phyloP scores from a whole-genome alignment of 2,113 vertebrate species.

The Falcunculus frontatus region DNA sequence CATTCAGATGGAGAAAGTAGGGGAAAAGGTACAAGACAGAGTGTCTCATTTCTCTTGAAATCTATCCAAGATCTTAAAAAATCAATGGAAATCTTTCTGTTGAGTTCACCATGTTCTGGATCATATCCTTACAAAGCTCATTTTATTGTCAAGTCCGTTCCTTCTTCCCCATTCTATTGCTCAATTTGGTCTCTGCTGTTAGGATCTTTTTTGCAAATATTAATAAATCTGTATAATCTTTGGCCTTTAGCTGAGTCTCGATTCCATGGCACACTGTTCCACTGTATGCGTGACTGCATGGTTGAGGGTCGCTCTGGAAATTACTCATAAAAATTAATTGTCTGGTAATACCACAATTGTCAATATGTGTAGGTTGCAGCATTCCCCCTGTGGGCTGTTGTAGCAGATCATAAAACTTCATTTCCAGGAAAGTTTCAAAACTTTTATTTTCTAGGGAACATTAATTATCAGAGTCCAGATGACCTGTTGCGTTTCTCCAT shows the following conservation, averaged over 20 bases:
- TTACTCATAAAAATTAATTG: conserved; percentile 64
- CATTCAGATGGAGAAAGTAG: neutral
- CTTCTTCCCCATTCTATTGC: neutral
- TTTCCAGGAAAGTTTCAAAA: conserved; percentile 72
- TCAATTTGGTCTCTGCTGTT: conserved; percentile 35
- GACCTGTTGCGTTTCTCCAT: conserved; percentile 24
- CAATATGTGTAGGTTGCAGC: conserved; percentile 57
- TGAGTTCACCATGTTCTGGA: neutral
- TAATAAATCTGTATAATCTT: conserved; percentile 43
- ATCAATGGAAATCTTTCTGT: neutral
- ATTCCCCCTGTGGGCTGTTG: conserved; percentile 47
- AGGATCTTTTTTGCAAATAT: conserved; percentile 12
- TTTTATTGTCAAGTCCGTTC: neutral
- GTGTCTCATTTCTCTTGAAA: neutral
- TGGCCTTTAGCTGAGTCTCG: conserved; percentile 15
- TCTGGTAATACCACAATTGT: conserved; percentile 62
- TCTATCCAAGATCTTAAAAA: neutral
- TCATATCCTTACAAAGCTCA: neutral
- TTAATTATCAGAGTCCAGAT: conserved; percentile 42
- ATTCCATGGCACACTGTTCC: conserved; percentile 1
- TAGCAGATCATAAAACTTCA: conserved; percentile 60
- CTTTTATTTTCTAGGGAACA: conserved; percentile 64
- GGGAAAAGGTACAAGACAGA: neutral
- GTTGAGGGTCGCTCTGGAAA: conserved; percentile 42
- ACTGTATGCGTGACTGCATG: neutral